These are phyloP conservation scores for Nematolebias whitei DNA, from an alignment of 2,113 vertebrate genomes.

Conservation along the genomic window DNA sequence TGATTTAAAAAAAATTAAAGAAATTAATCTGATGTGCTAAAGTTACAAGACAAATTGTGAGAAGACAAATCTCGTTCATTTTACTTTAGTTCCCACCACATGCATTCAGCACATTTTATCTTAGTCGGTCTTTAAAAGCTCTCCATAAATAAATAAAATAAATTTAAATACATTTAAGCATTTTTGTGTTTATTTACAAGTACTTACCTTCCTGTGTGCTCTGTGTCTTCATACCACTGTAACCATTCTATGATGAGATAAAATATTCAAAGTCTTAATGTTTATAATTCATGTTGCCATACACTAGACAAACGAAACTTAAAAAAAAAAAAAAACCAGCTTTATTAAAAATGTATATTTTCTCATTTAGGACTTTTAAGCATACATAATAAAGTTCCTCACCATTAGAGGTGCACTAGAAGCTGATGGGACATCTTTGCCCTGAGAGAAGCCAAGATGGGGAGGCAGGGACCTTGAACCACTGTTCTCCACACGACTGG, in stretches of 20 bases:
- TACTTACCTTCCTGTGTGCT: constrained; percentile 88
- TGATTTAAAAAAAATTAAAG: constrained; percentile 46
- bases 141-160: too few relatives aligned
- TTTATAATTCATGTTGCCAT: neutral
- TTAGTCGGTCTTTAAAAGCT: neutral
- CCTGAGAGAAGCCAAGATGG: constrained; percentile 71
- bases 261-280: neutral
- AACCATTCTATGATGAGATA: constrained; percentile 86
- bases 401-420: constrained; percentile 65
- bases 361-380: neutral
- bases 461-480: constrained; percentile 61
- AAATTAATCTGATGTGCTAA: neutral
- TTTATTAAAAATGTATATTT: too few relatives aligned
- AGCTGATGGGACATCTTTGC: constrained; percentile 65
- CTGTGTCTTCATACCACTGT: constrained; percentile 82
- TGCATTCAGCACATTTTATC: constrained; percentile 28
- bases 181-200: neutral
- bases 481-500: constrained; percentile 61
- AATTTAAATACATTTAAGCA: too few relatives aligned
- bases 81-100: constrained; percentile 9
- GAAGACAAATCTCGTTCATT: too few relatives aligned
- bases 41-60: neutral
- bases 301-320: neutral
- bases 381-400: neutral
- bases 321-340: neutral